phyloP scores from a whole-genome alignment of 1,140 invertebrate genomes.

The Drosophila ficusphila region DNA sequence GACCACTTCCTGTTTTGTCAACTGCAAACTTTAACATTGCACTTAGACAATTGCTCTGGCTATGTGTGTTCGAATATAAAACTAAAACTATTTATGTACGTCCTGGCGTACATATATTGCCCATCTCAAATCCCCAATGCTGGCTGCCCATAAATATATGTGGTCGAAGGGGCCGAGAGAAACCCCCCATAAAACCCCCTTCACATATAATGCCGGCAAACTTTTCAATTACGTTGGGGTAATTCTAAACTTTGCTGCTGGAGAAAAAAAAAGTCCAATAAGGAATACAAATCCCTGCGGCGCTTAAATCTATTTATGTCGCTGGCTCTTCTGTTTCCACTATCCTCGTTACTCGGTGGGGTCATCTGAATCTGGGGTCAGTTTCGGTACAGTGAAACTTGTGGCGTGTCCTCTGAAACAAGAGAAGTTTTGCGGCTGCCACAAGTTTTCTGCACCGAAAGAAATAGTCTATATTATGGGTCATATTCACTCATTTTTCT shows the following conservation, averaged over 20 bases:
- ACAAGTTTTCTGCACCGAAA: conserved; percentile 5
- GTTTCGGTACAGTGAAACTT: conserved; percentile 27
- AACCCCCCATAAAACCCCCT: conserved; percentile 1
- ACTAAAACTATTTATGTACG: conserved; percentile 40
- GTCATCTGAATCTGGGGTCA: conserved; percentile 27
- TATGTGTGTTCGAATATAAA: conserved; percentile 16
- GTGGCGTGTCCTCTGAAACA: conserved; percentile 16
- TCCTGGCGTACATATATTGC: conserved; percentile 1
- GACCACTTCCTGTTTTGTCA: conserved; percentile 42
- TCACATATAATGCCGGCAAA: conserved; percentile 38
- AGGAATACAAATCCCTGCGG: conserved; percentile 62
- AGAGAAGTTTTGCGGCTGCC: conserved; percentile 23
- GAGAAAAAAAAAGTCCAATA: conserved; percentile 37
- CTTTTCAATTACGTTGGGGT: conserved; percentile 63
- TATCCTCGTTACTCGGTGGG: conserved; percentile 7
- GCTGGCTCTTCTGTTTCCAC: conserved; percentile 34
- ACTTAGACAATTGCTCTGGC: conserved; percentile 30
- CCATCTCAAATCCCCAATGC: conserved; percentile 26
- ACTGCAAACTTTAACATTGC: conserved; percentile 46
- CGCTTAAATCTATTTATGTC: conserved; percentile 66
- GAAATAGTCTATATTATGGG: neutral
- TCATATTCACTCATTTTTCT: no score
- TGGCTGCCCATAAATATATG: conserved; percentile 38
- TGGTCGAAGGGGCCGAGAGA: neutral
- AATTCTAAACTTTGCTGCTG: conserved; percentile 58